Evolutionary conservation across 2,797 vertebrate species (phyloP).

Genomic region (Triplophysa yarkandensis): DNA sequence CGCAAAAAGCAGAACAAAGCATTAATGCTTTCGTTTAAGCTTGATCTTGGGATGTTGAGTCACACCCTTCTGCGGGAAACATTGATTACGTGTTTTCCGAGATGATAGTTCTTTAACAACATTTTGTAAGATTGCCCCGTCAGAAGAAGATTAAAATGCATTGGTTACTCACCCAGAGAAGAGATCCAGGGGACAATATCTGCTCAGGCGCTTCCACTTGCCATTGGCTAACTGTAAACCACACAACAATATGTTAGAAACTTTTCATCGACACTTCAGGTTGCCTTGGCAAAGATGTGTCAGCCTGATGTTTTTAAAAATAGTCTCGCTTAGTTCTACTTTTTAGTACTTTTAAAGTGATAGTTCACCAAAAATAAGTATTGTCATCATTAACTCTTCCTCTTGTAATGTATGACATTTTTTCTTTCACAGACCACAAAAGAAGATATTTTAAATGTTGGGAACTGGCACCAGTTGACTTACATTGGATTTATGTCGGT

Average conservation of each 20-base stretch:
- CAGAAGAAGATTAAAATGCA: not conserved
- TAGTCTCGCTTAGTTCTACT: not conserved
- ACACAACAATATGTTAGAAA: constrained; percentile 35
- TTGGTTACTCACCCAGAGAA: constrained; percentile 90
- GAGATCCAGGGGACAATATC: constrained; percentile 95
- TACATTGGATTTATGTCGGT: too few relatives aligned
- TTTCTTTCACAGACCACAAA: too few relatives aligned
- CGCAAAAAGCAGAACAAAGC: too few relatives aligned
- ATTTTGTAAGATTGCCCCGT: not conserved
- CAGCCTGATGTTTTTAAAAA: not conserved
- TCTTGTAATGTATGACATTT: too few relatives aligned
- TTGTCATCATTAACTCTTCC: too few relatives aligned
- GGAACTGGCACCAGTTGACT: too few relatives aligned
- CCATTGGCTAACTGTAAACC: constrained; percentile 85
- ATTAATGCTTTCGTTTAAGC: not conserved
- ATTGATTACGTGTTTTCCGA: not conserved
- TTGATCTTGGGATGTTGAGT: not conserved
- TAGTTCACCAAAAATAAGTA: too few relatives aligned
- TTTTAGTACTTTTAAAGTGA: too few relatives aligned
- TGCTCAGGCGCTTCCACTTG: constrained; percentile 93
- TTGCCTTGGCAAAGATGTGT: not conserved
- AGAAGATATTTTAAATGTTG: too few relatives aligned
- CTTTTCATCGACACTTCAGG: not conserved
- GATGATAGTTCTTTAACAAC: not conserved
- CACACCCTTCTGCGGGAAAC: not conserved